Base-by-base conservation (phyloP, 2,113 vertebrate species). In the Sebastes fasciatus region DNA sequence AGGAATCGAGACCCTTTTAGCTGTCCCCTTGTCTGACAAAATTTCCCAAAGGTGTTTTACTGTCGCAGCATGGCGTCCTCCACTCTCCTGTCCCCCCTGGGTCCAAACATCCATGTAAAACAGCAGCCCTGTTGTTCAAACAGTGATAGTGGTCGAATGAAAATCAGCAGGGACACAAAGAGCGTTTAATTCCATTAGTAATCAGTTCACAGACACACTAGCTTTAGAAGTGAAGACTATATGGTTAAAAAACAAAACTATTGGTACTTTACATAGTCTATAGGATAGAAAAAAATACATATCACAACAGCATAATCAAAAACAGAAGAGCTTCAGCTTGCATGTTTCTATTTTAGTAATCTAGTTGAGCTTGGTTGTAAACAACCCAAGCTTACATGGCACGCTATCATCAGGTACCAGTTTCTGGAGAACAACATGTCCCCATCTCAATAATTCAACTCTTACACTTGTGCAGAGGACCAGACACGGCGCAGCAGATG, bases 401-500 rank as follows among this genome's bases (percentile, higher is more conserved):
- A 19, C 13, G 23, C 55, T 26, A 43, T 80, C 48, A 71, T 82
- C 77, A 71, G 73, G 71, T 62, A 75, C 57, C 67, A 46, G 48
- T 70, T 51, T 71, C 70, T 79, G 6, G 65, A 70, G 67, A 87
- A 74, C 83, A 88, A 54, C 65, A 74, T 23, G 55, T 82, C 52
- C 82, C 82, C 23, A 43, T 67, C 74, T 86, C 70, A 86, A 73
- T 88, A 79, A 68, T 80, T 88, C 70, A 88, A 52, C 43, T 16
- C 49, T 14, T 40, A 7, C 60, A 45, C 65, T 80, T 80, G 42
- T 74, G 57, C 70, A 78, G 82, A 85, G 74, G 85, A 86, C 68
- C 75, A 73, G 57, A 85, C 82, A 58, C 4, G 12, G 58, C 13
- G 42, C 76, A 89, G 88, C 90, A 94, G 91, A 93, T 89, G 90